Conservation (phyloP, 1,140 invertebrate species). For the Acyrthosiphon pisum region DNA sequence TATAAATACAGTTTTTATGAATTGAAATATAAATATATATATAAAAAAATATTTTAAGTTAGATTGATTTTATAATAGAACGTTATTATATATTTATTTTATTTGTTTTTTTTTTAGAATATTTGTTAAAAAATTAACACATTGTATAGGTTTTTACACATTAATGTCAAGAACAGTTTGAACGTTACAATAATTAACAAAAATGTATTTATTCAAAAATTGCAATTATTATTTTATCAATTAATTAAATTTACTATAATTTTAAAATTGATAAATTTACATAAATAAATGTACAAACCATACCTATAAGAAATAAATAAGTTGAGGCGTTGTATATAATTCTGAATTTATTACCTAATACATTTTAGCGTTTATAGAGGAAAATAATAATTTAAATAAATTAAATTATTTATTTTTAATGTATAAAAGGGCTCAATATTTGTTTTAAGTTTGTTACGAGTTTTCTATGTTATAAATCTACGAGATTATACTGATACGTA, state of each 20-base stretch:
- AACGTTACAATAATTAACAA: no score
- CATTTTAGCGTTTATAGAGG: not conserved
- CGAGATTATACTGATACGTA: slow-evolving; percentile 63
- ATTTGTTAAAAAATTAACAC: no score
- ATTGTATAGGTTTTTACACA: no score
- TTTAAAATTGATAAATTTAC: not conserved
- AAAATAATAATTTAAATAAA: not conserved
- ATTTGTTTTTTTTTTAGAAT: not conserved
- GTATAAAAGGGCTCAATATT: not conserved
- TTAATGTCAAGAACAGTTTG: no score
- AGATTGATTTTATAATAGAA: not conserved
- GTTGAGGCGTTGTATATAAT: not conserved
- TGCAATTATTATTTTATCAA: no score
- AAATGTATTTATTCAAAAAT: no score
- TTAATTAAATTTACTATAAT: not conserved
- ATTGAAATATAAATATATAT: no score
- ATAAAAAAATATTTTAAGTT: not conserved
- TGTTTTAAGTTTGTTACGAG: not conserved
- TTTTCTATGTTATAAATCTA: not conserved
- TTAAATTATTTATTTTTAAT: not conserved
- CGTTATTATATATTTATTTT: not conserved
- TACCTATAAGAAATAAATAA: not conserved
- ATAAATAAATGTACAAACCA: not conserved
- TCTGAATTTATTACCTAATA: not conserved
- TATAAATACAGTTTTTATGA: no score